phyloP scores from a whole-genome alignment of 1,140 invertebrate genomes.

The Bombus soroeensis region DNA sequence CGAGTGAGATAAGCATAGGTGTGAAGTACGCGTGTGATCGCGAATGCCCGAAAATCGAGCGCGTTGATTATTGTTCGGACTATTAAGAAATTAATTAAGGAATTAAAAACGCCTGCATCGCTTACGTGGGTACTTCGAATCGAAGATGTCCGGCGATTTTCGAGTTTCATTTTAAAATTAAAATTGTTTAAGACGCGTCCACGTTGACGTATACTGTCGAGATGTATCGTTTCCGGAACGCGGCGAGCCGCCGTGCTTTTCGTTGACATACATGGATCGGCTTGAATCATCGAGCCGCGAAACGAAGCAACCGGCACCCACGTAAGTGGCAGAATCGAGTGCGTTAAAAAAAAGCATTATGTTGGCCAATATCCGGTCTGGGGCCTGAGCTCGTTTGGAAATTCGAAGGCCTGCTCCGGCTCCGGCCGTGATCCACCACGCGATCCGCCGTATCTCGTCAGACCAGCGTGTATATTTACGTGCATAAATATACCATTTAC shows the following conservation, averaged over 20 bases:
- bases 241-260: not conserved
- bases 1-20: too few species aligned
- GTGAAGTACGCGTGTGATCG: too few species aligned
- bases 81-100: too few species aligned
- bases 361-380: conserved; percentile 73
- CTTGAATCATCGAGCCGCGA: conserved; percentile 32
- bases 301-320: conserved; percentile 38
- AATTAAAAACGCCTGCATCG: too few species aligned
- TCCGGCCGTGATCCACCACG: conserved; percentile 65
- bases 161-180: too few species aligned
- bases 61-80: too few species aligned
- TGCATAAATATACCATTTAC: not conserved
- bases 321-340: conserved; percentile 46
- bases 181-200: too few species aligned
- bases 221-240: not conserved
- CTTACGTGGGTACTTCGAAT: too few species aligned
- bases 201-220: not conserved
- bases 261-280: not conserved
- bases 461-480: conserved; percentile 32
- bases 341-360: conserved; percentile 51
- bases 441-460: conserved; percentile 64
- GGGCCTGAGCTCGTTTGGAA: conserved; percentile 67
- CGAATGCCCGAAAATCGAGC: too few species aligned
- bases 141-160: too few species aligned
- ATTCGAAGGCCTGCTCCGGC: conserved; percentile 69